Base-by-base conservation (phyloP, 2,113 vertebrate genomes). In the Sinocyclocheilus rhinocerous region DNA sequence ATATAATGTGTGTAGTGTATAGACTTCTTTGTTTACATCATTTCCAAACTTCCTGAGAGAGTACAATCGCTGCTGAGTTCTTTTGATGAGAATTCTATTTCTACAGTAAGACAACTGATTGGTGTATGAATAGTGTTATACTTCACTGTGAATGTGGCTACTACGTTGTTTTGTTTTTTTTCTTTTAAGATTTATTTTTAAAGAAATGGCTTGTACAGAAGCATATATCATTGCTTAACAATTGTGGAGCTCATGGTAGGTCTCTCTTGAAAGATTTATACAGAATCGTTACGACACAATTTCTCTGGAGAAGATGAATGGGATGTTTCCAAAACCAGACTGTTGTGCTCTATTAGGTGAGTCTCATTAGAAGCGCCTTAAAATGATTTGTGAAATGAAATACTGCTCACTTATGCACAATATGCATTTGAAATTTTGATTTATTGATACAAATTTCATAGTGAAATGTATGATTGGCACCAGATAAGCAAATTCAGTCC, bases 251-350 rank as follows among this genome's bases (percentile, higher is more conserved):
- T 45, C 72, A 48, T 24, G 22, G 63, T 24, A 26, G 22, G 12
- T 75, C 39, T 75, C 72, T 75, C 0, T 75, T 75, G n/a, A 75
- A 75, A 75, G 42, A 48, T 75, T 75, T 75, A 75, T 24, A 48
- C 72, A 75, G 42, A 75, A 48, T 75, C 72, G 6, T 48, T 75
- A 48, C n/a, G n/a, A 48, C 42, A 24, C n/a, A 16, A 24, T 75
- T 75, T 48, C 42, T 15, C 42, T 48, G 72, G 22, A 48, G n/a
- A 75, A 75, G 72, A 48, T 75, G 22, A 75, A 75, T 75, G 39
- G 22, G 72, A 75, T 75, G 42, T 42, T 24, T 75, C 72, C 42
- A 48, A 48, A 75, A 48, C 42, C n/a, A 6, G 5, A 24, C 22
- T 75, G 2, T 26, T 75, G 22, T 48, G n/a, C 72, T 75, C 22